Conservation (phyloP, 2,797 vertebrate species). For the Melanotaenia parkinsoni region DNA sequence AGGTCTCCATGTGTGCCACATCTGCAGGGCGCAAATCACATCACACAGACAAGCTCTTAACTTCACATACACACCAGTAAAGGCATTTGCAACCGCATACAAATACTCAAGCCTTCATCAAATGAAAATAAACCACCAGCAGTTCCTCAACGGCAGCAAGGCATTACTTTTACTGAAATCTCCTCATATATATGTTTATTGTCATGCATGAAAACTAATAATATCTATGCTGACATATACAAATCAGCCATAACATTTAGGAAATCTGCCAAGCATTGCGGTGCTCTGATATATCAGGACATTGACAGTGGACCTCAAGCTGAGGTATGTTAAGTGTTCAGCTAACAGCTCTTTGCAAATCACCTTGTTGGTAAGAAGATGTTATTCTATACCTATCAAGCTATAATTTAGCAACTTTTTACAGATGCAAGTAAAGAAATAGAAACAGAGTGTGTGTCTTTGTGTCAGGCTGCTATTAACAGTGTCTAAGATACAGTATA, state of each 20-base stretch:
- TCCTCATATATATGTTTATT: neutral
- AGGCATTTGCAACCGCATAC: conserved; percentile 28
- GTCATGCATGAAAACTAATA: neutral
- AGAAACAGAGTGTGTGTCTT: neutral
- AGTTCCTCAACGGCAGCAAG: conserved; percentile 5
- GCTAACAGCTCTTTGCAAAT: neutral
- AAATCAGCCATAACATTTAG: no score
- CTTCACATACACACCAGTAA: conserved; percentile 19
- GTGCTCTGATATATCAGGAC: no score
- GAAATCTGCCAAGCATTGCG: no score
- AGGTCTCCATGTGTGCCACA: conserved; percentile 27
- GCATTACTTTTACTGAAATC: conserved; percentile 14
- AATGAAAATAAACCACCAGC: conserved; percentile 13
- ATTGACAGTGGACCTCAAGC: neutral
- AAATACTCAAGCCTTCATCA: conserved; percentile 21
- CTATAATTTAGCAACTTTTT: neutral
- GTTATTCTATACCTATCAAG: neutral
- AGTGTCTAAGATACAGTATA: neutral
- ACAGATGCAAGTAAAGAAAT: neutral
- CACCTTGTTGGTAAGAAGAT: neutral
- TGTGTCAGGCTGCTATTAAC: neutral
- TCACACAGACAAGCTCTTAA: conserved; percentile 9
- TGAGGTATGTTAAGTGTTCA: neutral
- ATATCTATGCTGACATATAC: neutral
- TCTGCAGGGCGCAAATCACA: conserved; percentile 30